Conservation (phyloP, 2,797 vertebrate genomes). For the Sylvia borin region DNA sequence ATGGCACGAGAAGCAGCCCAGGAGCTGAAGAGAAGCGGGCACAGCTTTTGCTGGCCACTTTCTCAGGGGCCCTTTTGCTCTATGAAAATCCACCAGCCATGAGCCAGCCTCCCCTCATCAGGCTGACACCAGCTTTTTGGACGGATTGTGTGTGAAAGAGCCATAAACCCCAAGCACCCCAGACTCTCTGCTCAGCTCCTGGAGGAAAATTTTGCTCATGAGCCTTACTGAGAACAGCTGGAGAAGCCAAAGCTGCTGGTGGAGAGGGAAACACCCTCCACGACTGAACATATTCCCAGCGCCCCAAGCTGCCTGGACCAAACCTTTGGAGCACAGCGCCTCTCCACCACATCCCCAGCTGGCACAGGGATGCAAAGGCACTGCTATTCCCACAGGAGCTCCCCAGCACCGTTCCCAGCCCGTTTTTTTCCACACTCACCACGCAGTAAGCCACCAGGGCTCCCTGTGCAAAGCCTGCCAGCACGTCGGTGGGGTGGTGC, state of each 20-base stretch:
- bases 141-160: neutral
- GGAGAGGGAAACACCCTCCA: neutral
- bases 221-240: neutral
- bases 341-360: neutral
- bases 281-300: neutral
- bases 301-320: neutral
- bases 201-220: neutral
- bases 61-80: neutral
- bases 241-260: conserved; percentile 28
- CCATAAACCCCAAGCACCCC: neutral
- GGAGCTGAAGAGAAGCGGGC: neutral
- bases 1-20: neutral
- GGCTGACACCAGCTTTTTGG: neutral
- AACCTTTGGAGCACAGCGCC: neutral
- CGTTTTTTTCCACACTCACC: conserved; percentile 79
- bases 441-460: conserved; percentile 97
- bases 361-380: too few relatives aligned
- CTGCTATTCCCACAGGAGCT: fast-evolving
- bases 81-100: neutral
- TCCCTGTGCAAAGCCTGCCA: conserved; percentile 95
- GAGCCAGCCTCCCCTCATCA: fast-evolving
- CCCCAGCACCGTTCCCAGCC: fast-evolving
- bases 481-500: conserved; percentile 94
- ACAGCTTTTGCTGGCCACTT: neutral
- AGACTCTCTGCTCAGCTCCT: neutral